phyloP scores from a whole-genome alignment of 2,888 invertebrate species.

The Tetheella fluctuosa region DNA sequence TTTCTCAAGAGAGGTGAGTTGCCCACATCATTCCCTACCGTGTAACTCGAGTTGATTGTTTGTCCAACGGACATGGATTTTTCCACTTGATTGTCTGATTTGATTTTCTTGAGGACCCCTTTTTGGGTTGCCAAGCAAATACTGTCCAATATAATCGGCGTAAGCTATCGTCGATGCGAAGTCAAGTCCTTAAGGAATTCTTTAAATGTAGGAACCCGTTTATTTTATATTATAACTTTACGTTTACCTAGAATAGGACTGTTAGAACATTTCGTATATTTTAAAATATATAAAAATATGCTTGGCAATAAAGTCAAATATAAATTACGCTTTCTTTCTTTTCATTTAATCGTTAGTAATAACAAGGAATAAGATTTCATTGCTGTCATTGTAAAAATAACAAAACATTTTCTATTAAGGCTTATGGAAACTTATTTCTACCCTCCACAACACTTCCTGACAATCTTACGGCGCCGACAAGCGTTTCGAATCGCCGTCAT shows the following conservation, averaged over 20 bases:
- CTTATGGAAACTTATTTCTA: conserved; percentile 48
- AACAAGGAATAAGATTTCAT: conserved; percentile 21
- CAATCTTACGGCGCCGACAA: conserved; percentile 68
- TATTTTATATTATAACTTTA: not conserved
- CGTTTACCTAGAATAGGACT: not conserved
- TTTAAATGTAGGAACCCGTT: conserved; percentile 5
- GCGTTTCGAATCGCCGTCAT: conserved; percentile 78
- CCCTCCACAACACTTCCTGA: conserved; percentile 49
- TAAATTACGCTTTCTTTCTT: not conserved
- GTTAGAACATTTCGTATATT: not conserved
- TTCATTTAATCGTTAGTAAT: not conserved
- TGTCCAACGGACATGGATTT: conserved; percentile 81
- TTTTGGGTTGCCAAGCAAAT: conserved; percentile 62
- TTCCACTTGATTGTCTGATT: conserved; percentile 84
- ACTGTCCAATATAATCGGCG: conserved; percentile 52
- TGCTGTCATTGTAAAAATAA: no score
- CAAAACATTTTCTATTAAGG: conserved; percentile 54
- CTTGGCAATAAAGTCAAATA: not conserved
- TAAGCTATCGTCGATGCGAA: conserved; percentile 14
- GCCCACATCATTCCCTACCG: conserved; percentile 71
- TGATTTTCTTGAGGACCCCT: conserved; percentile 74
- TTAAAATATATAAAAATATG: not conserved
- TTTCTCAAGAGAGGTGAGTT: conserved; percentile 50
- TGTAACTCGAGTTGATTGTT: conserved; percentile 83
- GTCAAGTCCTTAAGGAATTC: not conserved